Base-by-base conservation (phyloP, 2,797 vertebrate species). In the Paguma larvata region DNA sequence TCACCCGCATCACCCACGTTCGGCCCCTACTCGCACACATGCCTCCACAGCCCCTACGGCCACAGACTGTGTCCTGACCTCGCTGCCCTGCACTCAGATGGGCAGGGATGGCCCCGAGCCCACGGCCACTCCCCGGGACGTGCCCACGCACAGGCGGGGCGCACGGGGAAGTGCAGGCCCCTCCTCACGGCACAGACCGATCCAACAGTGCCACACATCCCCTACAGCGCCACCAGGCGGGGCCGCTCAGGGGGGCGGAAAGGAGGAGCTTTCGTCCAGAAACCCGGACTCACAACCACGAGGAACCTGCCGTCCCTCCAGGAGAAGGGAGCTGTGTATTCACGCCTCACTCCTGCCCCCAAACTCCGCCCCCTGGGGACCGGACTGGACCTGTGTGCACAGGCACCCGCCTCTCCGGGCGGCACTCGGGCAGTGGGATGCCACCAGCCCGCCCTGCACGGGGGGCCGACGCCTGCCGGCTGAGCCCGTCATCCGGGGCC, bases 121-220 rank as follows among this genome's bases (percentile, higher is more conserved):
- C 63, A 15, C 32, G 30, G 63, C 63, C 63, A 38, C 27, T 25
- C 23, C 2, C 59, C 23, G 25, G 23, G 21, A 23, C 59, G 21
- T 62, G 25, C 19, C 68, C 68, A 12, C 32, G 13, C 48, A 3
- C 13, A 38, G 38, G 38, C 38, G 2, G 38, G 38, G 38, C 3
- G 38, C 38, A 38, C 38, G 38, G 38, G 38, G 38, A 23, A 19
- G 25, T 19, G 0, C 21, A 30, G 38, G 19, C 34, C 38, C 18
- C 10, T 41, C 80, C 56, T 32, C 27, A 62, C 46, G 11, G 12
- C 51, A 34, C n/a, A 25, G 32, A 34, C 1, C 10, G 32, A 9
- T 23, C 75, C 53, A 6, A 6, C 0, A 18, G 27, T 15, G 19
- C 32, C 27, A 14, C 34, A 12, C 0, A 1, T 1, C 6, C 63